phyloP scores from a whole-genome alignment of 2,888 invertebrate genomes.

The Nasonia oneida region DNA sequence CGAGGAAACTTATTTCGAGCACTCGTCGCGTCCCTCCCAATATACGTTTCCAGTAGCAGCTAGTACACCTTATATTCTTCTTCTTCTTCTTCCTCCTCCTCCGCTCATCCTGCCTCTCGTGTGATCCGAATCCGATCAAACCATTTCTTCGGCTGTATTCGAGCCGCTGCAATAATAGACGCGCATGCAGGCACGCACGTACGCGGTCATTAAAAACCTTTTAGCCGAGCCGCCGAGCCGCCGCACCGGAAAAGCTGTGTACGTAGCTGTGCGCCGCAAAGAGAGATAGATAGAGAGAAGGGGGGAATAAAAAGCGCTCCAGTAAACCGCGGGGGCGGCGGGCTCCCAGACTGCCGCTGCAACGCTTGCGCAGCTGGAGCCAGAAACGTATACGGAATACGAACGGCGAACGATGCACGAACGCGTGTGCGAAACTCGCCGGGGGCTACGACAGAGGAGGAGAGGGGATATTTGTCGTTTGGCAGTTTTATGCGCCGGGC shows the following conservation, averaged over 20 bases:
- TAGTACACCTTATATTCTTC: neutral
- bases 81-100: neutral
- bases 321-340: neutral
- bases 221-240: slow-evolving; percentile 68
- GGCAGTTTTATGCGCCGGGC: slow-evolving; percentile 8
- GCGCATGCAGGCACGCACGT: neutral
- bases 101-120: neutral
- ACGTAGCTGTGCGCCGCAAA: slow-evolving; percentile 37
- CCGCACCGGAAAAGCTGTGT: slow-evolving; percentile 54
- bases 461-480: neutral
- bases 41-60: neutral
- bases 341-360: neutral
- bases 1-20: slow-evolving; percentile 41
- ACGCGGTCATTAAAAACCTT: slow-evolving; percentile 70
- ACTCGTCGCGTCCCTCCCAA: neutral
- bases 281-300: neutral
- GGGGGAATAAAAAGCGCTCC: neutral
- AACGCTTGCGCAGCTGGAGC: slow-evolving; percentile 5
- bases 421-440: neutral
- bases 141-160: neutral
- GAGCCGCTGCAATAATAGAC: neutral
- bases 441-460: neutral
- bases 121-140: neutral
- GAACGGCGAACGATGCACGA: slow-evolving; percentile 1
- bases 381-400: slow-evolving; percentile 4